Evolutionary conservation across 2,888 invertebrate species (phyloP), one percentile per base, ranked within the genome.

Genomic region (Chaetogeoica ovagalla): DNA sequence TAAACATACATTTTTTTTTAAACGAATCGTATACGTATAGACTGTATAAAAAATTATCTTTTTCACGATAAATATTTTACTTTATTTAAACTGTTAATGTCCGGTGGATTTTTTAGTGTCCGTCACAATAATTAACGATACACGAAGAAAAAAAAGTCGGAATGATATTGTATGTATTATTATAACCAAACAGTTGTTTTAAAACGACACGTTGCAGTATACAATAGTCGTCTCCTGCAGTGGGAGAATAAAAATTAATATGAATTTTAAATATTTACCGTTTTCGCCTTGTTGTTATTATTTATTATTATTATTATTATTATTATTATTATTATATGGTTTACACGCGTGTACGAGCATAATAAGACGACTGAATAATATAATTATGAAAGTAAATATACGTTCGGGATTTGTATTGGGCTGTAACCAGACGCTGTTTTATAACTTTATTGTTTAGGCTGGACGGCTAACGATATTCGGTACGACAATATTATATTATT

Each of bases 381-480:
- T 30, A 69, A 69, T 60, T 60, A 52, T 52, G 21, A 69, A 21
- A 37, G 60, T 70, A 79, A 2, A 30, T 70, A 70, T 55, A 79
- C 23, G 70, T 62, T 79, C 23, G 43, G 57, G 66, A 55, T 70
- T 70, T 55, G 69, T 63, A 30, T 79, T 70, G 55, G 55, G 23
- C 62, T 62, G 57, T 55, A 17, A 79, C 70, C 55, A 71, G 62
- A 79, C 30, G 4, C 63, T 37, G 39, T 70, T 79, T 70, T 39
- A 79, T 70, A 70, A 55, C 55, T 62, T 19, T 71, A 63, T 70
- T 79, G 77, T 79, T 79, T 79, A 63, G 52, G 77, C 48, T 77
- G n/a, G n/a, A n/a, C 37, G n/a, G 23, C 37, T 70, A 79, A 57
- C n/a, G 63, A 70, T 11, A 48, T 63, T 62, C 7, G 19, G 55